Base-by-base conservation (phyloP, 2,888 invertebrate genomes). In the Brachyopa scutellaris region DNA sequence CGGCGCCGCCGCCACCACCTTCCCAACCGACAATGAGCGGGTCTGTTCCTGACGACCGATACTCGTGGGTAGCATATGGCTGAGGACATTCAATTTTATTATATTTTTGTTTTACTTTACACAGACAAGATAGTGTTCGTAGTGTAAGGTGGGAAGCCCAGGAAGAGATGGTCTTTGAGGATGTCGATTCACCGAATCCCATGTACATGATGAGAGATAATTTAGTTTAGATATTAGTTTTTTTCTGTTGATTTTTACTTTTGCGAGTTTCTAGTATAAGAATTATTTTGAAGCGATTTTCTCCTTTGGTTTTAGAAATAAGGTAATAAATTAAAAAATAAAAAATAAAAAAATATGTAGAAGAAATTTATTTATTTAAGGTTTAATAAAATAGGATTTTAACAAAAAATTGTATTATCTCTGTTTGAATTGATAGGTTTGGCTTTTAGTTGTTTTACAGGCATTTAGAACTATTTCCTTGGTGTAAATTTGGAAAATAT, bases 1-100 rank as follows among this genome's bases (percentile, higher is more conserved):
- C 87, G 36, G 89, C 89, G 17, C 90, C 90, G 61, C 89, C 89
- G 61, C 88, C 88, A 45, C 89, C 89, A 7, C 88, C 89, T n/a
- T 87, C 88, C 70, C 86, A 83, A 85, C 87, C 85, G 86, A 87
- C 85, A 84, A 85, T 85, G 87, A 89, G 88, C 88, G 89, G 89
- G 89, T 89, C 55, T 62, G 64, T 42, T 33, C 38, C 40, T 40
- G 38, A 38, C 15, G 33, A 61, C 29, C 11, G 57, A 40, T 38
- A 9, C 26, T 64, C 11, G 53, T 36, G 21, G 21, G 31, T 66
- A 62, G 42, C 47, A 40, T 42, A 33, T 36, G 19, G 23, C 23
- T 29, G 21, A 38, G 15, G 21, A 49, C 13, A 61, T 47, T 55
- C 31, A 40, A 33, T 76, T 47, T 61, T 21, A 73, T 64, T 19